These are phyloP conservation scores for Dermochelys coriacea DNA, from an alignment of 2,797 vertebrate genomes.

Conservation along the genomic window DNA sequence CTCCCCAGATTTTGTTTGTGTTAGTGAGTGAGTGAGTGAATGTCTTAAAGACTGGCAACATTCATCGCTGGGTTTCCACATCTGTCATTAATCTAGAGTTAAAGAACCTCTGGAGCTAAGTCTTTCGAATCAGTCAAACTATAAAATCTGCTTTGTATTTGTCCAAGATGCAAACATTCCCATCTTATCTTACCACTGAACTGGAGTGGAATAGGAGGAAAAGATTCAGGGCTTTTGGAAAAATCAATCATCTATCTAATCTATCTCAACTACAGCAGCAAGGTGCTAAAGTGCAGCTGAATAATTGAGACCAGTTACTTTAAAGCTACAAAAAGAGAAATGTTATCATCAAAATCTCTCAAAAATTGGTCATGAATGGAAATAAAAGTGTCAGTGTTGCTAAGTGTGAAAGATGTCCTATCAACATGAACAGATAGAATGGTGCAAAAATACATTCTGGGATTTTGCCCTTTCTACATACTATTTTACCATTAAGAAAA, in stretches of 20 bases:
- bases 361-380: neutral
- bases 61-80: constrained; percentile 36
- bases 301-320: neutral
- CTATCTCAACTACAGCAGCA: neutral
- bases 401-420: neutral
- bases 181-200: neutral
- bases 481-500: neutral
- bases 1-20: neutral
- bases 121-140: constrained; percentile 34
- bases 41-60: constrained; percentile 39
- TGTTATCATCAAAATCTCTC: neutral
- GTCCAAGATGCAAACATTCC: constrained; percentile 5
- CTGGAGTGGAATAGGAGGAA: neutral
- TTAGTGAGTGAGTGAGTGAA: too few species aligned
- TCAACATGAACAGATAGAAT: neutral
- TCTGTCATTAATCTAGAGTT: constrained; percentile 41
- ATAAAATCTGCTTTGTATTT: constrained; percentile 30
- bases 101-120: constrained; percentile 24
- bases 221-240: constrained; percentile 16
- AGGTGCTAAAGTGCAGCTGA: neutral
- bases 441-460: neutral
- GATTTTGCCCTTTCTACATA: neutral
- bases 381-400: neutral
- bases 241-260: neutral
- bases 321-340: neutral